Evolutionary conservation across 1,140 invertebrate species (phyloP), one percentile per base, ranked within the genome.

Genomic region (Pseudomyrmex flavicornis): DNA sequence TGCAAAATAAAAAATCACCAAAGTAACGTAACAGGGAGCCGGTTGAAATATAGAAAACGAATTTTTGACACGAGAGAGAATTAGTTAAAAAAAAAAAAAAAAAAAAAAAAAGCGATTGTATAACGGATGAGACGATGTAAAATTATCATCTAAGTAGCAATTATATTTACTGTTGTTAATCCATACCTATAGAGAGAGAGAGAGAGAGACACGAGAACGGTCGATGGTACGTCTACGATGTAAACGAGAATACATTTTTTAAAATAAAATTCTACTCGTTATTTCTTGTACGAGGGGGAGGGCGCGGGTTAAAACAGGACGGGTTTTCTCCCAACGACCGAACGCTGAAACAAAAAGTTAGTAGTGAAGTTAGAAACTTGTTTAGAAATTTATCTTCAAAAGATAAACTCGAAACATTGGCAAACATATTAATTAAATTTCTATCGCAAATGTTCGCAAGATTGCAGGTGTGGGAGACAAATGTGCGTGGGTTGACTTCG

Each of bases 181-280:
- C 83, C 75, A 90, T 85, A 52, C 91, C 35, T 7, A 35, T 35
- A 35, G 35, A 35, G 0, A 35, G 35, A 35, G 5, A 35, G 26
- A 26, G 35, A 35, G 35, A 91, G 90, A 35, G 35, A 87, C 54
- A 83, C 86, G 83, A 84, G 86, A 90, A 74, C 88, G 90, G 85
- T 92, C 87, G 88, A 91, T 90, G 89, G 90, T 88, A 90, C 90
- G 88, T 92, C 87, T 90, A 91, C 83, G 86, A 86, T 87, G 88
- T 70, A 86, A 90, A 90, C 88, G 75, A 84, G 86, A 91, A 92
- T 91, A 91, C 88, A 92, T 86, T 92, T 91, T 90, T 92, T 90
- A 87, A 90, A 35, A 91, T 90, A 76, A 76, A 65, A 65, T 26
- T 35, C 35, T 2, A 9, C 62, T 46, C 26, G 35, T 65, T 65